These are phyloP conservation scores for Chironex yamaguchii DNA, from an alignment of 30 jellyfish, hydroid and myxozoan species.

Conservation along the genomic window DNA sequence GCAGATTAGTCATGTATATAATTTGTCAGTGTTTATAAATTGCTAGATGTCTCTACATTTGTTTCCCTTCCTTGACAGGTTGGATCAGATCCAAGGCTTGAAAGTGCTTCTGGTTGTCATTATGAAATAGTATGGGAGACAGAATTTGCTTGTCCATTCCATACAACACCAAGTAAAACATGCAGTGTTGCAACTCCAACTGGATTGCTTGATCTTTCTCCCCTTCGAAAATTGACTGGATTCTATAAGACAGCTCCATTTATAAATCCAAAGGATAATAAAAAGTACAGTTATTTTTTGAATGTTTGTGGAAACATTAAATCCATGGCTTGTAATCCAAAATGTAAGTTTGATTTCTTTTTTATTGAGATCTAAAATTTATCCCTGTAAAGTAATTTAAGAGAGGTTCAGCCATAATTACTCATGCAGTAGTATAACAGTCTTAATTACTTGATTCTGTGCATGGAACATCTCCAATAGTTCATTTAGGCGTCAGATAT, in stretches of 20 bases:
- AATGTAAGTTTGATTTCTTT: too few species aligned
- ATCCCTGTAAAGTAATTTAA: not conserved
- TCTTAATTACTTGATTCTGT: too few species aligned
- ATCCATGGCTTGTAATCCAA: conserved; percentile 38
- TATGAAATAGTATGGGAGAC: conserved; percentile 77
- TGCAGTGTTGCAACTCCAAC: conserved; percentile 57
- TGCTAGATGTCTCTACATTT: not conserved
- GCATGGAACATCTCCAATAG: too few species aligned
- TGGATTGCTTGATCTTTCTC: conserved; percentile 61
- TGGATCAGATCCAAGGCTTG: conserved; percentile 70
- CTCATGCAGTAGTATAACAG: too few species aligned
- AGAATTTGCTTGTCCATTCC: conserved; percentile 81
- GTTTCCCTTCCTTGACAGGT: too few species aligned
- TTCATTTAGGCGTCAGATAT: too few species aligned
- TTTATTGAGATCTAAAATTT: not conserved
- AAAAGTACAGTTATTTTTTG: conserved; percentile 30
- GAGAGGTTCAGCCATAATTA: too few species aligned
- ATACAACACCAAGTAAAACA: conserved; percentile 50
- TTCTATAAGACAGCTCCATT: conserved; percentile 9
- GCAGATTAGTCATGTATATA: too few species aligned
- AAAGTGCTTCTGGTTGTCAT: conserved; percentile 44
- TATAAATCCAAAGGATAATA: conserved; percentile 8
- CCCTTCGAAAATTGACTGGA: conserved; percentile 35
- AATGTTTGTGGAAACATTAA: conserved; percentile 72
- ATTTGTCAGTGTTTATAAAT: too few species aligned